These are phyloP conservation scores for Lepas anatifera DNA, from an alignment of 2,888 invertebrate species.

Conservation along the genomic window DNA sequence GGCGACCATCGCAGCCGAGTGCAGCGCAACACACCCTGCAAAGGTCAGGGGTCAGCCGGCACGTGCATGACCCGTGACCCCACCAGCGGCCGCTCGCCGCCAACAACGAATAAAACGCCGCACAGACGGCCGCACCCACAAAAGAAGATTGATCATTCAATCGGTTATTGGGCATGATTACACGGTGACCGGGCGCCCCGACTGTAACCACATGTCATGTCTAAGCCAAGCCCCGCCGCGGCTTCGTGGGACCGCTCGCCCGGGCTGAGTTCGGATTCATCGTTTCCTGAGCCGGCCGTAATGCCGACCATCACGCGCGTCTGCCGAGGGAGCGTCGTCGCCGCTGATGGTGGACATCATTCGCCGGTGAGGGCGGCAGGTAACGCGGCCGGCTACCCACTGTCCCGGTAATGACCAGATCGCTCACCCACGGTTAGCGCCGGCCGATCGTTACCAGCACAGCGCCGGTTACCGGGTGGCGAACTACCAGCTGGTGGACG, in stretches of 20 bases:
- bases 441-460: no score
- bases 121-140: background rate
- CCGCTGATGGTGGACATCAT: background rate
- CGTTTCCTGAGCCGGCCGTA: background rate
- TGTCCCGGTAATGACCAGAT: no score
- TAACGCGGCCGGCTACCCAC: background rate
- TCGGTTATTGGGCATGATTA: conserved; percentile 5
- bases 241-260: no score
- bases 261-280: background rate
- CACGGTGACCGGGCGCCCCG: background rate
- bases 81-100: background rate
- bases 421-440: no score
- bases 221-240: no score
- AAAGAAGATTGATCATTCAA: background rate
- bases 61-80: conserved; percentile 1
- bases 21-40: no score
- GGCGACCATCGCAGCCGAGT: no score
- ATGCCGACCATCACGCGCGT: background rate
- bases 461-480: no score
- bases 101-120: background rate
- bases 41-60: background rate
- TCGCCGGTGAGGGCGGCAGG: background rate
- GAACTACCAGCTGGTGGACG: no score
- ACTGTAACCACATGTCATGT: background rate
- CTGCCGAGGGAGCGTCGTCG: no score